A percentile compares a stretch with the other conserved stretches of the same genome.
phyloP scores from a whole-genome alignment of 2,113 vertebrate species.

The Rhynchopsitta pachyrhyncha region DNA sequence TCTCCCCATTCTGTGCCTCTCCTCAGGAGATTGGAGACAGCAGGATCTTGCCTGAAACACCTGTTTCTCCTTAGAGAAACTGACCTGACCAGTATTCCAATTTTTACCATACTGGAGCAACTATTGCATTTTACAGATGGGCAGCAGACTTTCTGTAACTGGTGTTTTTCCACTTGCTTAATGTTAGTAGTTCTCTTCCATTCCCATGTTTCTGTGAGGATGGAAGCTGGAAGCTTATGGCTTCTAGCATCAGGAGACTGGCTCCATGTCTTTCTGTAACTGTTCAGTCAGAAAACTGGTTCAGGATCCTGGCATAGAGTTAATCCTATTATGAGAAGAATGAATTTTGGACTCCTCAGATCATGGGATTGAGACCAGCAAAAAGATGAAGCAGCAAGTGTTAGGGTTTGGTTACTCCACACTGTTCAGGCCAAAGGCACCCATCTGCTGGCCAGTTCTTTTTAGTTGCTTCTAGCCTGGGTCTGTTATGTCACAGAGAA shows the following conservation, averaged over 20 bases:
- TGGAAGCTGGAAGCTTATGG: background rate
- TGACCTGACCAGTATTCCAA: background rate
- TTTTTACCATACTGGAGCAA: background rate
- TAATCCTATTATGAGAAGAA: background rate
- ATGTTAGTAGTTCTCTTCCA: background rate
- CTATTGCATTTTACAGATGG: background rate
- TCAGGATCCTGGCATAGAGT: background rate
- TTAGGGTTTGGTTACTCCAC: background rate
- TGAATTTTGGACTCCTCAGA: background rate
- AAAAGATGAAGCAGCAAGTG: background rate
- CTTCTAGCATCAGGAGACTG: background rate
- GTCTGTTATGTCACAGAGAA: background rate
- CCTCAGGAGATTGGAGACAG: background rate
- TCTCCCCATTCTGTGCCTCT: background rate
- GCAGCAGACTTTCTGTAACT: background rate
- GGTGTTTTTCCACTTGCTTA: background rate
- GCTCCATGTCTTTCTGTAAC: background rate
- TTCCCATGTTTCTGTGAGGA: background rate
- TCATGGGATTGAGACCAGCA: background rate
- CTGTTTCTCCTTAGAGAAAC: background rate
- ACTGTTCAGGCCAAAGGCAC: background rate
- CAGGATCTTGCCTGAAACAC: background rate
- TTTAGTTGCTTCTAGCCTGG: background rate
- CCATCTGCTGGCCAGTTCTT: background rate
- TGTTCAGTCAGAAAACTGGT: background rate